phyloP scores from a whole-genome alignment of 2,797 vertebrate genomes.

The Phalloptychus januarius region DNA sequence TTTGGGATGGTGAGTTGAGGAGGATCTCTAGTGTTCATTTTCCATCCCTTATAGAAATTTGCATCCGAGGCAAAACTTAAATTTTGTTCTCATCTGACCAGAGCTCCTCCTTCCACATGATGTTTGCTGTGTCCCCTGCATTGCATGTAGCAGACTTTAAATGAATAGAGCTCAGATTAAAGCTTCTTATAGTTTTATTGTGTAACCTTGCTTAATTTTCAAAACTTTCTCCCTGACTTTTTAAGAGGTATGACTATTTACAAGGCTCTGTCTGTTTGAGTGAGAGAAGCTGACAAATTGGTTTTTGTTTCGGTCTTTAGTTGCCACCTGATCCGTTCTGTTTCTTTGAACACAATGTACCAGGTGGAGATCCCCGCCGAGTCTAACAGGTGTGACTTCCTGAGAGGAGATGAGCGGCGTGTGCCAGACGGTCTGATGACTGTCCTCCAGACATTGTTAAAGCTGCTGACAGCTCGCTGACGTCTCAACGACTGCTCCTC shows the following conservation, averaged over 20 bases:
- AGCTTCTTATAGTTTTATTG: neutral
- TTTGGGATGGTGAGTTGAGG: neutral
- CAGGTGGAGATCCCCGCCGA: conserved; percentile 22
- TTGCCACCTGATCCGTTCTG: conserved; percentile 14
- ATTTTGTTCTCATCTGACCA: neutral
- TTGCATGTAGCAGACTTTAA: neutral
- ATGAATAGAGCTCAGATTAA: neutral
- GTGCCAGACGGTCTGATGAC: conserved; percentile 24
- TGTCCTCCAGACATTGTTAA: conserved; percentile 15
- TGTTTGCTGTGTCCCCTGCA: neutral
- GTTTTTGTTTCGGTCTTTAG: neutral
- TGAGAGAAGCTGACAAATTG: neutral
- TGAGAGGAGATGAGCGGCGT: neutral
- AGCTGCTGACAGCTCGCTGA: conserved; percentile 47
- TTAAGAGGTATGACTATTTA: neutral
- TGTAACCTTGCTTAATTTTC: neutral
- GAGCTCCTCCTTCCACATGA: neutral
- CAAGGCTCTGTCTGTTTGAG: neutral
- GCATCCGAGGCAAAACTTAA: neutral
- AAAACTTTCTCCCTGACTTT: neutral
- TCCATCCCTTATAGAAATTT: neutral
- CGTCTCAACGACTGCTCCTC: conserved; percentile 18
- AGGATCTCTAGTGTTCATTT: neutral
- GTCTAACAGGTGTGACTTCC: conserved; percentile 27
- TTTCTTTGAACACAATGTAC: conserved; percentile 17